Percentiles rank a stretch among this genome's conserved stretches.
These are phyloP conservation scores for Scaptodrosophila latifasciaeformis DNA, from an alignment of 2,888 invertebrate genomes.

Conservation along the genomic window DNA sequence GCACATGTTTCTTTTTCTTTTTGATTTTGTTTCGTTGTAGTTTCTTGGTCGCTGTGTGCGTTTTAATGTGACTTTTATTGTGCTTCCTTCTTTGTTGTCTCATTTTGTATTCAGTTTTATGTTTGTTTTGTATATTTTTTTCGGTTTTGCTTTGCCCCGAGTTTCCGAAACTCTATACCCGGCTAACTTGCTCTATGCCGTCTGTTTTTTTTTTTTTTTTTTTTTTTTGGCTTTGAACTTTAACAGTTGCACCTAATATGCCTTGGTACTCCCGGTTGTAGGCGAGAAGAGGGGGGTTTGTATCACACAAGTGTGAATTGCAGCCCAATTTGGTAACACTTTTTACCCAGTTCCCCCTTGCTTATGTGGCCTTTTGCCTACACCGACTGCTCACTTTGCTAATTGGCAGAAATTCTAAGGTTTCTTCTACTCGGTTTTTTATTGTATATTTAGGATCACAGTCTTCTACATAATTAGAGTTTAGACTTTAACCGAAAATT, in stretches of 20 bases:
- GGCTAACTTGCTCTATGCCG: too few relatives aligned
- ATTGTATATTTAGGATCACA: too few relatives aligned
- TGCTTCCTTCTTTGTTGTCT: conserved; percentile 56
- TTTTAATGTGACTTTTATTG: conserved; percentile 68
- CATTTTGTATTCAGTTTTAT: conserved; percentile 61
- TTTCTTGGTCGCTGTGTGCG: conserved; percentile 22
- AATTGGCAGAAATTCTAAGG: conserved; percentile 14
- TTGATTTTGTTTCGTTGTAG: conserved; percentile 17
- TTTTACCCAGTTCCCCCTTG: conserved; percentile 9
- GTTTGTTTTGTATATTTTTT: conserved; percentile 23
- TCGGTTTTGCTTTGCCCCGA: conserved; percentile 35
- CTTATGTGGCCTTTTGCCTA: too few relatives aligned
- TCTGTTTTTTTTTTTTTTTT: conserved; percentile 13
- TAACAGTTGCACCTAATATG: conserved; percentile 33
- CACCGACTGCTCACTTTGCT: too few relatives aligned
- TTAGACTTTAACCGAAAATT: too few relatives aligned
- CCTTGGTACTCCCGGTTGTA: too few relatives aligned
- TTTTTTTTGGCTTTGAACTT: conserved; percentile 29
- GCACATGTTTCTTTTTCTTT: conserved; percentile 18
- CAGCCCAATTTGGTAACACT: conserved; percentile 3
- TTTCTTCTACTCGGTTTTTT: too few relatives aligned
- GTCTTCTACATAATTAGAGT: too few relatives aligned
- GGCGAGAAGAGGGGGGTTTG: too few relatives aligned
- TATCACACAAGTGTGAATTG: background rate
- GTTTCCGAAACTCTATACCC: too few relatives aligned